Conservation (phyloP, 2,797 vertebrate genomes). For the Alca torda region DNA sequence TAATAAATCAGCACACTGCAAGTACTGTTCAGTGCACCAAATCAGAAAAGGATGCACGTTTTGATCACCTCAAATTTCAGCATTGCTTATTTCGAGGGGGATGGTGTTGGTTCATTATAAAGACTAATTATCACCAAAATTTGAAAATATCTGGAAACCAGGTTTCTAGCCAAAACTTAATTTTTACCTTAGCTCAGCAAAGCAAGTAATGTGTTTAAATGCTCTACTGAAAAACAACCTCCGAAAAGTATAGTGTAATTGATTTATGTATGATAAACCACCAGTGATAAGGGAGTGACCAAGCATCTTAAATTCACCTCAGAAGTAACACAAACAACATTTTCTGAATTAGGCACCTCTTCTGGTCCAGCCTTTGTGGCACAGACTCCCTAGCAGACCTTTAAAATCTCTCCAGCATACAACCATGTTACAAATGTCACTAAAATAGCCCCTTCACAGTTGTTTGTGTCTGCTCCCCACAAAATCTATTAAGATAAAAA, state of each 20-base stretch:
- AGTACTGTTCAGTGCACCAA: background rate
- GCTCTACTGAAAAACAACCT: background rate
- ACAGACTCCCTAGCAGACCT: background rate
- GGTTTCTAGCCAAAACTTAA: background rate
- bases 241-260: background rate
- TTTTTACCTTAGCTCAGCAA: background rate
- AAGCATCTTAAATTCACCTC: background rate
- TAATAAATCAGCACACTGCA: background rate
- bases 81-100: background rate
- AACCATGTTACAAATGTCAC: background rate
- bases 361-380: background rate
- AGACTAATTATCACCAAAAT: background rate
- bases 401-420: background rate
- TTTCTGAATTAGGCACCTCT: background rate
- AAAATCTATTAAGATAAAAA: background rate
- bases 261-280: background rate
- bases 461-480: background rate
- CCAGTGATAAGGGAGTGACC: background rate
- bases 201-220: background rate
- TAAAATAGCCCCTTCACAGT: background rate
- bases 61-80: background rate
- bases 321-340: background rate
- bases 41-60: background rate
- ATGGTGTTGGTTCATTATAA: background rate
- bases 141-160: background rate